phyloP scores from a whole-genome alignment of 1,140 invertebrate species.

The Mylabris phalerata region DNA sequence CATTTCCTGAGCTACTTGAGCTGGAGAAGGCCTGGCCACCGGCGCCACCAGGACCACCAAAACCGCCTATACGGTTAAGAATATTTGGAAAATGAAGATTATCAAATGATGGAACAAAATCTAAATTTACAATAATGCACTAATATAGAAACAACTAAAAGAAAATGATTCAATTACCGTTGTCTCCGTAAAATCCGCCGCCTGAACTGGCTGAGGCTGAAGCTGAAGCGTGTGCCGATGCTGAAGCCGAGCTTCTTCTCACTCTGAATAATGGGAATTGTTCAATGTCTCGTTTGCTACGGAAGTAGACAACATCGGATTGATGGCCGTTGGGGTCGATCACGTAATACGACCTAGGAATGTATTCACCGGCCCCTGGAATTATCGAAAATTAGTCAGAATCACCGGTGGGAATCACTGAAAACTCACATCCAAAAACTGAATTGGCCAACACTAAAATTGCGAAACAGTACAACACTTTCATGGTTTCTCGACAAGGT shows the following conservation, averaged over 20 bases:
- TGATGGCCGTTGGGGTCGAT: slow-evolving; percentile 31
- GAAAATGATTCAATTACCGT: too few species aligned
- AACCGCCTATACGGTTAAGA: too few species aligned
- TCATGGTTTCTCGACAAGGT: too few species aligned
- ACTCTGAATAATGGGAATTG: slow-evolving; percentile 18
- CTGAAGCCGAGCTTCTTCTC: slow-evolving; percentile 19
- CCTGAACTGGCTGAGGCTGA: slow-evolving; percentile 2
- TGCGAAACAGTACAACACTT: too few species aligned
- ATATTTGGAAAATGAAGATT: too few species aligned
- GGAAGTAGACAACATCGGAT: slow-evolving; percentile 29
- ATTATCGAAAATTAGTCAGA: slow-evolving; percentile 17
- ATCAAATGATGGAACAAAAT: too few species aligned
- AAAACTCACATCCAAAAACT: not conserved
- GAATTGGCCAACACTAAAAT: too few species aligned
- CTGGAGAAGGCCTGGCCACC: slow-evolving; percentile 18
- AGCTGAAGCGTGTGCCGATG: slow-evolving; percentile 8
- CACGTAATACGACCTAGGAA: slow-evolving; percentile 35
- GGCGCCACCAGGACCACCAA: slow-evolving; percentile 1
- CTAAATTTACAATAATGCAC: too few species aligned
- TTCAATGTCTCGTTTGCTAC: slow-evolving; percentile 27
- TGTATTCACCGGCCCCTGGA: slow-evolving; percentile 24
- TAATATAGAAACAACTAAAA: too few species aligned
- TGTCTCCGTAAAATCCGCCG: not conserved
- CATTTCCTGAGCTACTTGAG: not conserved
- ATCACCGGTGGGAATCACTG: not conserved